Evolutionary conservation across 2,797 vertebrate genomes (phyloP).

Genomic region (Brotogeris chrysoptera): DNA sequence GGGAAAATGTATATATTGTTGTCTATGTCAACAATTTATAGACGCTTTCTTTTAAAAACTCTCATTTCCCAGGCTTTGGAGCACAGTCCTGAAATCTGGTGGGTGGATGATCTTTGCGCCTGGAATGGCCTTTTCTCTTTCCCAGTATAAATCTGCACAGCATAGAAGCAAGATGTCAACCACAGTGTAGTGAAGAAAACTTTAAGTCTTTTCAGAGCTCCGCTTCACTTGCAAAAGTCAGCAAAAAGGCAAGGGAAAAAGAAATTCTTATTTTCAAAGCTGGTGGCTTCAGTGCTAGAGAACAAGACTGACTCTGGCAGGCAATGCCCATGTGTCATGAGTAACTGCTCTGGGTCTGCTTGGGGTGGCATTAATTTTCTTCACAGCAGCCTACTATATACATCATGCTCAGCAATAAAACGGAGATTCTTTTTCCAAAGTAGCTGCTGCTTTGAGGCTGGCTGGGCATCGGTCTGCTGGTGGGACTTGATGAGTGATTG

Average conservation of each 20-base stretch:
- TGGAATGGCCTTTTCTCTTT: constrained; percentile 1
- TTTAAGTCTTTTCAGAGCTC: not conserved
- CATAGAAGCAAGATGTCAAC: not conserved
- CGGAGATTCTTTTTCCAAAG: not conserved
- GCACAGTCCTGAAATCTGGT: not conserved
- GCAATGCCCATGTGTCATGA: not conserved
- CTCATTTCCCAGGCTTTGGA: constrained; percentile 12
- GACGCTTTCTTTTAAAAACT: not conserved
- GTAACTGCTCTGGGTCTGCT: not conserved
- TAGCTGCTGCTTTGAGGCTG: not conserved
- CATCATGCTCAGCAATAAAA: not conserved
- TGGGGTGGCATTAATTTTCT: not conserved
- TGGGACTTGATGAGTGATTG: constrained; percentile 16
- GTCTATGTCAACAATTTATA: not conserved
- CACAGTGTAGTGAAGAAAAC: not conserved
- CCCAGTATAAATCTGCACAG: not conserved
- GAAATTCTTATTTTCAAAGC: not conserved
- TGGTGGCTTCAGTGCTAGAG: not conserved
- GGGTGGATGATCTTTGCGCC: not conserved
- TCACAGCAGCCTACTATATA: not conserved
- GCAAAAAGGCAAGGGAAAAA: not conserved
- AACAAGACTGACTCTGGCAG: not conserved
- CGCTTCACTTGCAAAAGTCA: not conserved
- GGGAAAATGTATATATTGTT: constrained; percentile 49
- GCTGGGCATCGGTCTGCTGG: not conserved